A percentile compares a stretch with the other conserved stretches of the same genome.
Conservation (phyloP, 2,797 vertebrate species). For the Manis pentadactyla region DNA sequence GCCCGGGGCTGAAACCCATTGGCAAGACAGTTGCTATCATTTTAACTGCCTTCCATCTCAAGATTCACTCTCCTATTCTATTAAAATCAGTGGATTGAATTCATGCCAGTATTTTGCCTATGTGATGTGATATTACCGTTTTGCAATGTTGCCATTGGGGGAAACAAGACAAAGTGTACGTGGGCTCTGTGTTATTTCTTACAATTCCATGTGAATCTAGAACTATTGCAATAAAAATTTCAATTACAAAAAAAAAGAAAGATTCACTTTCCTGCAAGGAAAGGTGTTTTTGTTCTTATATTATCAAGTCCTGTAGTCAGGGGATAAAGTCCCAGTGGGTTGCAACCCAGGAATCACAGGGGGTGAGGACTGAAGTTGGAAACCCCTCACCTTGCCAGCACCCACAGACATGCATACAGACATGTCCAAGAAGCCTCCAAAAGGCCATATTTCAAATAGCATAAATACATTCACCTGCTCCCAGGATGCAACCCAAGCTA, state of each 20-base stretch:
- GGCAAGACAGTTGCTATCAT: neutral
- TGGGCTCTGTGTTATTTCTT: neutral
- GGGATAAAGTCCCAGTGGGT: neutral
- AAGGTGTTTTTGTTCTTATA: neutral
- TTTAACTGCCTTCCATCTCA: neutral
- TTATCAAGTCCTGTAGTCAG: neutral
- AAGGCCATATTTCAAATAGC: neutral
- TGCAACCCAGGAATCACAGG: neutral
- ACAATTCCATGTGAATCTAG: neutral
- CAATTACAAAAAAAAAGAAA: conserved; percentile 50
- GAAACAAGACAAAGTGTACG: neutral
- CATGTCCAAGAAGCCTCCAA: neutral
- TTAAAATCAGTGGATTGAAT: neutral
- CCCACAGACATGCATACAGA: neutral
- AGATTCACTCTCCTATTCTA: neutral
- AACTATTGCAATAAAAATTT: conserved; percentile 16
- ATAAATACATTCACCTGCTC: neutral
- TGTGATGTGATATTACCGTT: neutral
- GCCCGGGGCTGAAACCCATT: too few species aligned
- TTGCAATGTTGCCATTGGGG: neutral
- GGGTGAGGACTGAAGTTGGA: neutral
- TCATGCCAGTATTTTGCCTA: neutral
- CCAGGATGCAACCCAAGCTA: neutral
- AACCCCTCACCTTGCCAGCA: neutral
- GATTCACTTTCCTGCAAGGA: neutral